A percentile compares a stretch with the other conserved stretches of the same genome.
phyloP scores from a whole-genome alignment of 2,888 invertebrate genomes.

The Plemyria rubiginata region DNA sequence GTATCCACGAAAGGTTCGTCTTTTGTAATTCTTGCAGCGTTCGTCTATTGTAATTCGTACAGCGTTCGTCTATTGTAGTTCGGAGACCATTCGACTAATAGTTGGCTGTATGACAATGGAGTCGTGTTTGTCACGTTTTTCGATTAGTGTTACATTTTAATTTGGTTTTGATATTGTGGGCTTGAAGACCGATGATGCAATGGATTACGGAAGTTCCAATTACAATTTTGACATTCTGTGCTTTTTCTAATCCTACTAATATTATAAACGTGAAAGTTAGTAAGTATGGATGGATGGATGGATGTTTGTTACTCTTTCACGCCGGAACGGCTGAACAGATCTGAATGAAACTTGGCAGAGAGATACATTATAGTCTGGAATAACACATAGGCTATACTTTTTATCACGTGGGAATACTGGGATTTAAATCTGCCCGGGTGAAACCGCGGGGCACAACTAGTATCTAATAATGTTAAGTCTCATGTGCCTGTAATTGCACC shows the following conservation, averaged over 20 bases:
- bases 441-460: no score
- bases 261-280: no score
- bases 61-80: constrained; percentile 14
- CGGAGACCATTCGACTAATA: constrained; percentile 7
- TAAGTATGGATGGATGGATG: no score
- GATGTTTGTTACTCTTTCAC: no score
- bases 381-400: no score
- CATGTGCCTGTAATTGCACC: no score
- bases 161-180: constrained; percentile 36
- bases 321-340: no score
- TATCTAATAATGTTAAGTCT: no score
- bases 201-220: neutral
- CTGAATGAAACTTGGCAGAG: no score
- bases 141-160: constrained; percentile 59
- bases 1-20: neutral
- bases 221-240: neutral
- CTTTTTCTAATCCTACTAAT: neutral
- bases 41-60: neutral
- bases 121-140: constrained; percentile 50
- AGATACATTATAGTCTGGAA: no score
- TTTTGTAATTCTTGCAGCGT: neutral
- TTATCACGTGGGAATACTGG: no score
- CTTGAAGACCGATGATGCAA: neutral
- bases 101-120: constrained; percentile 35
- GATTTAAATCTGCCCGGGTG: no score